phyloP scores from a whole-genome alignment of 2,888 invertebrate species.

The Cantharis nigra region DNA sequence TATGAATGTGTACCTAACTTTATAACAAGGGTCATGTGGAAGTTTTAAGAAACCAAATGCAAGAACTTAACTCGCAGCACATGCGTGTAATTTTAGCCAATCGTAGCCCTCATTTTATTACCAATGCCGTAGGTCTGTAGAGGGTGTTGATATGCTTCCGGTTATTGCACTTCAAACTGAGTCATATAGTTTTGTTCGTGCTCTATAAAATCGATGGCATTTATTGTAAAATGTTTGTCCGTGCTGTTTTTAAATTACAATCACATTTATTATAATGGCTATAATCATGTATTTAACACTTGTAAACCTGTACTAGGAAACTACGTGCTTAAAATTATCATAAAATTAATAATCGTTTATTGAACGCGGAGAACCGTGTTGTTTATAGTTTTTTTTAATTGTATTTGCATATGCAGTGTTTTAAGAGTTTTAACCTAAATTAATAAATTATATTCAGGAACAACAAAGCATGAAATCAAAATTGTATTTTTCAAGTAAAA shows the following conservation, averaged over 20 bases:
- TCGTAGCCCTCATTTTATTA: neutral
- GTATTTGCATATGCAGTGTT: neutral
- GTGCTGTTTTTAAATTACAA: neutral
- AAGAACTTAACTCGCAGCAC: neutral
- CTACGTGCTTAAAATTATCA: neutral
- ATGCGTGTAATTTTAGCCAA: neutral
- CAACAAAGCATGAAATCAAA: neutral
- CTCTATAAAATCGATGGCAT: neutral
- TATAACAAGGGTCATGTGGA: no score
- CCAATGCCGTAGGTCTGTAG: neutral
- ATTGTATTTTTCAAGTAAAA: neutral
- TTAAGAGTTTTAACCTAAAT: neutral
- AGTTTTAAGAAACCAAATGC: neutral
- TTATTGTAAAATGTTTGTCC: neutral
- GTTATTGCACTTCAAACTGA: neutral
- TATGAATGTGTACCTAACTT: no score
- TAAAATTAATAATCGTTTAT: neutral
- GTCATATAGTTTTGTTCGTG: neutral
- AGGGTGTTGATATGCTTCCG: neutral
- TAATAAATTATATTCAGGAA: neutral
- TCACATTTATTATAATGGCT: neutral
- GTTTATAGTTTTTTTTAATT: neutral
- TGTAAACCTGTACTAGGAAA: neutral
- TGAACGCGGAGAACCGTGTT: neutral
- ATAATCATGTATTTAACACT: neutral